Percentiles rank a stretch among this genome's conserved stretches.
Evolutionary conservation across 2,888 invertebrate genomes (phyloP).

Genomic region (Mesoligia furuncula): DNA sequence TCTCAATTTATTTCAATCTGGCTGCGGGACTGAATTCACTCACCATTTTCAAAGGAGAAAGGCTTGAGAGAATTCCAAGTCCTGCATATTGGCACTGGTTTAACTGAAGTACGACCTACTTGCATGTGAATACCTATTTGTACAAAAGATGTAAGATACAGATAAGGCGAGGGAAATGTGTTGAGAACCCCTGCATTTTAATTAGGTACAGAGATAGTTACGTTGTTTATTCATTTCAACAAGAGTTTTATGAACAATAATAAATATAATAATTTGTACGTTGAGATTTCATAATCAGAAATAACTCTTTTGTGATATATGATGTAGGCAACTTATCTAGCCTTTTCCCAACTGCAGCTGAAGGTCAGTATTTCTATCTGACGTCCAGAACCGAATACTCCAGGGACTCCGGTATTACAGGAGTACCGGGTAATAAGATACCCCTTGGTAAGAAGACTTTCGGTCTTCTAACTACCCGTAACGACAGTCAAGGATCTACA

Average conservation of each 20-base stretch:
- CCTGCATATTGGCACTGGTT: constrained; percentile 57
- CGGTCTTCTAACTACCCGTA: no score
- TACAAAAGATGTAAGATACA: constrained; percentile 10
- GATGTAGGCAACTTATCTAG: no score
- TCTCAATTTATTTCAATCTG: constrained; percentile 62
- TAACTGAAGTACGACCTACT: constrained; percentile 50
- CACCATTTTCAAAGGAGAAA: constrained; percentile 54
- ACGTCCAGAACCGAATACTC: no score
- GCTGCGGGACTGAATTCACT: constrained; percentile 55
- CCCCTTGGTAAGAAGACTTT: no score
- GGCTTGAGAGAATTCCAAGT: constrained; percentile 46
- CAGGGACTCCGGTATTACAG: no score
- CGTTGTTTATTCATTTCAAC: not conserved
- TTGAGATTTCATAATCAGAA: not conserved
- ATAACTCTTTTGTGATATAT: no score
- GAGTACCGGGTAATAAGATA: no score
- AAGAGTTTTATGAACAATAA: not conserved
- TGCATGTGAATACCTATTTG: constrained; percentile 41
- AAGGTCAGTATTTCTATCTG: no score
- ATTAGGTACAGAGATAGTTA: not conserved
- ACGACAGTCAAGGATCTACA: no score
- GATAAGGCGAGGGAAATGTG: not conserved
- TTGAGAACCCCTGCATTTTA: not conserved
- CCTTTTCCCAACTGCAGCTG: no score
- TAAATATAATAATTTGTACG: no score